Percentiles rank a stretch among this genome's conserved stretches.
These are phyloP conservation scores for Xiphophorus hellerii DNA, from an alignment of 2,113 vertebrate genomes.

Conservation along the genomic window DNA sequence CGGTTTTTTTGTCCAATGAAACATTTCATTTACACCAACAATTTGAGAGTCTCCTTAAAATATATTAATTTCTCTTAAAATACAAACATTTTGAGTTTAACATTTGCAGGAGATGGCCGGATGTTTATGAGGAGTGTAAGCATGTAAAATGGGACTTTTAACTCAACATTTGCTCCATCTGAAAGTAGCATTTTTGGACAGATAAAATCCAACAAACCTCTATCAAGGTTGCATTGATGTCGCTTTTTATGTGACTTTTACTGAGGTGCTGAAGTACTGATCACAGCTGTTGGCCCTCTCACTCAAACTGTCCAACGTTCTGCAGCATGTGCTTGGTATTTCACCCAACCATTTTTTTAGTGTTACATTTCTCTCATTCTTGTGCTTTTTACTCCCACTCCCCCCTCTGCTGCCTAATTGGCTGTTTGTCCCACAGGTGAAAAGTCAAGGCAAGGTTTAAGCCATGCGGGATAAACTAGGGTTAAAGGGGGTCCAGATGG, in stretches of 20 bases:
- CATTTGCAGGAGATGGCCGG: too few species aligned
- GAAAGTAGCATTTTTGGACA: background rate
- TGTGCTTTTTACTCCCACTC: slow-evolving; percentile 51
- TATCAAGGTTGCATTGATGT: background rate
- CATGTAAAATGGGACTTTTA: too few species aligned
- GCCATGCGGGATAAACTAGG: slow-evolving; percentile 58
- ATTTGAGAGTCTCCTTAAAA: too few species aligned
- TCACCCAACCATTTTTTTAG: slow-evolving; percentile 50
- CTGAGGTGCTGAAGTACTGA: background rate
- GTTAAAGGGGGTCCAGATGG: slow-evolving; percentile 19
- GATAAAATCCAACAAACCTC: background rate
- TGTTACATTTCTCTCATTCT: slow-evolving; percentile 80
- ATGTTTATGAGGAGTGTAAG: too few species aligned
- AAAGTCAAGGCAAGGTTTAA: slow-evolving; percentile 49
- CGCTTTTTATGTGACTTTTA: background rate
- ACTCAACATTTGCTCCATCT: too few species aligned
- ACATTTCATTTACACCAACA: too few species aligned
- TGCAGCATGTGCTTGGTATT: slow-evolving; percentile 52
- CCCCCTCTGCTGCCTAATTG: slow-evolving; percentile 51
- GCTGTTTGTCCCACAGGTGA: slow-evolving; percentile 56
- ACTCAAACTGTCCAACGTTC: slow-evolving; percentile 32
- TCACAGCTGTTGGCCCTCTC: background rate
- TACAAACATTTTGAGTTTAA: too few species aligned
- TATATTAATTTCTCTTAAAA: too few species aligned
- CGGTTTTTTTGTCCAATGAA: too few species aligned